Percentiles rank a stretch among this genome's conserved stretches.
Evolutionary conservation across 2,888 invertebrate species (phyloP).

Genomic region (Laspeyria flexula): DNA sequence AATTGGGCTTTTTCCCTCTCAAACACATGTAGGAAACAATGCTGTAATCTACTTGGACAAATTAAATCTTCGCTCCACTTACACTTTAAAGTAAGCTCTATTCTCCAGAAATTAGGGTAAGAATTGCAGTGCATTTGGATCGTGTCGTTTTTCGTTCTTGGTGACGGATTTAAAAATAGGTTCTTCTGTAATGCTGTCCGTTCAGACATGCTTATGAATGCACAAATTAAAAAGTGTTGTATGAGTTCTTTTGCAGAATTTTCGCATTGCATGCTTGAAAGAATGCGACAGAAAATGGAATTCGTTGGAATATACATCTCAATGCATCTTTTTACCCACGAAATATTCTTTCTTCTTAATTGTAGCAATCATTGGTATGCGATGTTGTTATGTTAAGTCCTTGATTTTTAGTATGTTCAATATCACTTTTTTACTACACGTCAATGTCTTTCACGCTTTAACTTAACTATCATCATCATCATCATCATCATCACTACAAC

Average conservation of each 20-base stretch:
- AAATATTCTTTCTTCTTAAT: too few relatives aligned
- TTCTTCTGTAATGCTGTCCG: slow-evolving; percentile 22
- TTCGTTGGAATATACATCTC: too few relatives aligned
- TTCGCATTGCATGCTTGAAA: not conserved
- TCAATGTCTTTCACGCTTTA: too few relatives aligned
- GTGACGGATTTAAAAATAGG: slow-evolving; percentile 36
- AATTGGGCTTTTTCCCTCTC: slow-evolving; percentile 63
- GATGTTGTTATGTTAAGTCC: too few relatives aligned
- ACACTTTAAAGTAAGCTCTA: slow-evolving; percentile 12
- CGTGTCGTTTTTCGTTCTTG: slow-evolving; percentile 19
- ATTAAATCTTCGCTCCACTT: slow-evolving; percentile 56
- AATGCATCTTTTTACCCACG: too few relatives aligned
- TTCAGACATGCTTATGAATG: slow-evolving; percentile 22
- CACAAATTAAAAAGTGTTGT: not conserved
- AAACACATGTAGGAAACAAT: slow-evolving; percentile 64
- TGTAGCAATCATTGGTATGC: too few relatives aligned
- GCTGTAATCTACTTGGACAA: slow-evolving; percentile 61
- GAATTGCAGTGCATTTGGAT: slow-evolving; percentile 1
- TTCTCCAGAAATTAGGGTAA: accelerated
- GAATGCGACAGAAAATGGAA: too few relatives aligned
- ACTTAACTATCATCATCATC: too few relatives aligned
- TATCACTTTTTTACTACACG: too few relatives aligned
- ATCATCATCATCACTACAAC: too few relatives aligned
- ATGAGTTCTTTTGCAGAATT: not conserved
- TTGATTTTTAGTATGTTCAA: too few relatives aligned